phyloP scores from a whole-genome alignment of 1,140 invertebrate genomes.

The Hylaeus volcanicus region DNA sequence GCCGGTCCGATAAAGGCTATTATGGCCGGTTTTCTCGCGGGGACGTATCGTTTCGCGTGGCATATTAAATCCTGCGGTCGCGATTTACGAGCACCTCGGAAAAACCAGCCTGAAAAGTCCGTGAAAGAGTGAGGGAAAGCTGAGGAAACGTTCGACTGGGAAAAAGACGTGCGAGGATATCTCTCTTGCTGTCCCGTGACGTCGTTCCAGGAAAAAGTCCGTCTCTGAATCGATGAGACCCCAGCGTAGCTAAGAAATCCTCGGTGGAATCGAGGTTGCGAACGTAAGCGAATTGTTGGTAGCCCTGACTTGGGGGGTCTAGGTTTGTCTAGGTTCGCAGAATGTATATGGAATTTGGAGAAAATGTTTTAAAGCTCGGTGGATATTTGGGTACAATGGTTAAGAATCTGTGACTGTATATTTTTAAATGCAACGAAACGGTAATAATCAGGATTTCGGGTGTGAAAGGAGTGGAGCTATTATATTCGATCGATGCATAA shows the following conservation, averaged over 20 bases:
- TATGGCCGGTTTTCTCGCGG: not conserved
- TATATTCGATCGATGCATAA: too few species aligned
- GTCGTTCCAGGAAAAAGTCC: not conserved
- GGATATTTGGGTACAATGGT: too few species aligned
- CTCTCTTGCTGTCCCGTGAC: not conserved
- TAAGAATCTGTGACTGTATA: too few species aligned
- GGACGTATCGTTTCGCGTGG: not conserved
- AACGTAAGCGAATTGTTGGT: not conserved
- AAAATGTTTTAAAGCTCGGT: too few species aligned
- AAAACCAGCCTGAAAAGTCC: not conserved
- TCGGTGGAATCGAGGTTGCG: not conserved
- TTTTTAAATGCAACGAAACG: too few species aligned
- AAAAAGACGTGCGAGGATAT: too few species aligned
- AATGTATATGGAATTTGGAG: too few species aligned
- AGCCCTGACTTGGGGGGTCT: not conserved
- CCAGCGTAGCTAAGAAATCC: too few species aligned
- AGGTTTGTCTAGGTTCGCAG: too few species aligned
- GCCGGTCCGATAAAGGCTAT: slow-evolving; percentile 15
- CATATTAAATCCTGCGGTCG: not conserved
- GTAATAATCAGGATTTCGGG: too few species aligned
- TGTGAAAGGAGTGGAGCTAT: too few species aligned
- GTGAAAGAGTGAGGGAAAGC: too few species aligned
- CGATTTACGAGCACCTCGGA: not conserved
- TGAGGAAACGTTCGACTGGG: not conserved
- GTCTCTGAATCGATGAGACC: not conserved